Evolutionary conservation across 2,797 vertebrate genomes (phyloP).

Genomic region (Danio aesculapii): DNA sequence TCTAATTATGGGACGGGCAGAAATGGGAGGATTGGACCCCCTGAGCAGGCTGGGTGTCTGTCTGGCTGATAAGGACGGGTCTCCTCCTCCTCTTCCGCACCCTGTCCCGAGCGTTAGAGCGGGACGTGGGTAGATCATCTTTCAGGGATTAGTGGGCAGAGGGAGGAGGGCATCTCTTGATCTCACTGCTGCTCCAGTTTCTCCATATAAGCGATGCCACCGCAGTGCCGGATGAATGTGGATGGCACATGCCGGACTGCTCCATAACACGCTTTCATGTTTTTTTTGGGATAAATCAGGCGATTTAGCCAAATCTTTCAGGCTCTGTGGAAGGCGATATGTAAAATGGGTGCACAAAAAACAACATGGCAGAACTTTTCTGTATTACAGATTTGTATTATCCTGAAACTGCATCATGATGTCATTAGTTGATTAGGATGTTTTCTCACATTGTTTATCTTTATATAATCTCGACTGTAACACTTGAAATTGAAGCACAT

Average conservation of each 20-base stretch:
- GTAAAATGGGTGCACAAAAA: background rate
- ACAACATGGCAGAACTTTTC: background rate
- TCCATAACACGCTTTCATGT: background rate
- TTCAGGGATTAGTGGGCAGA: slow-evolving; percentile 58
- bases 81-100: slow-evolving; percentile 27
- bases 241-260: background rate
- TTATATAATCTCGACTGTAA: background rate
- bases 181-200: slow-evolving; percentile 46
- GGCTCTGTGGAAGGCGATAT: background rate
- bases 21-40: slow-evolving; percentile 50
- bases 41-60: slow-evolving; percentile 47
- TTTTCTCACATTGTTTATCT: background rate
- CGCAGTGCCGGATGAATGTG: background rate
- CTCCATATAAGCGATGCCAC: slow-evolving; percentile 22
- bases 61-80: slow-evolving; percentile 57
- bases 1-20: slow-evolving; percentile 48
- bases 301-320: background rate
- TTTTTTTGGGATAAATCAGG: background rate
- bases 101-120: slow-evolving; percentile 31
- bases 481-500: background rate
- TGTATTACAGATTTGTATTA: background rate
- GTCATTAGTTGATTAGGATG: background rate
- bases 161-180: slow-evolving; percentile 48
- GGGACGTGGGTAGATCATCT: slow-evolving; percentile 57
- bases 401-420: background rate